Conservation (phyloP, 37 sponge, comb jelly and placozoan genomes). For the Ianthella basta region DNA sequence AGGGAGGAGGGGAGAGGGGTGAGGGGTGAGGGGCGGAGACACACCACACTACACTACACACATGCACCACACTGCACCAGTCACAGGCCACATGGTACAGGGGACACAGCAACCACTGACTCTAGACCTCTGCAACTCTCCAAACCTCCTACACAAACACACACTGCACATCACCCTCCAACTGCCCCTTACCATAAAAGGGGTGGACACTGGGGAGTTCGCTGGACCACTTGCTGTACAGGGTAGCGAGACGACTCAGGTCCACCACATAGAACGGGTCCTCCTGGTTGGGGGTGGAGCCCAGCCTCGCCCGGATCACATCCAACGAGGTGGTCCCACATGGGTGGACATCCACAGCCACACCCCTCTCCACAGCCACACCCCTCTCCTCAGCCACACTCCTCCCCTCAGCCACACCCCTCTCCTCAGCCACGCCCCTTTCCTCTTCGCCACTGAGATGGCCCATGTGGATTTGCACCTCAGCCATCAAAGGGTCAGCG, state of each 20-base stretch:
- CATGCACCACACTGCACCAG: no score
- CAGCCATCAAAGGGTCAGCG: no score
- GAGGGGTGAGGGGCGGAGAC: not conserved
- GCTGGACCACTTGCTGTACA: conserved; percentile 7
- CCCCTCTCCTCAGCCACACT: no score
- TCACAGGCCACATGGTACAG: no score
- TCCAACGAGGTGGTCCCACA: not conserved
- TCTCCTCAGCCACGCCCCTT: no score
- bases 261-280: conserved; percentile 88
- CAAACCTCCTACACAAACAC: not conserved
- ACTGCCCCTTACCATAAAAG: conserved; percentile 11
- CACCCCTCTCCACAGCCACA: no score
- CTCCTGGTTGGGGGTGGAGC: no score
- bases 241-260: conserved; percentile 50
- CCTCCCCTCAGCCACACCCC: no score
- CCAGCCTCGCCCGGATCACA: not conserved
- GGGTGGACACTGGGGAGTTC: not conserved
- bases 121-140: not conserved
- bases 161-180: not conserved
- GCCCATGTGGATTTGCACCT: no score
- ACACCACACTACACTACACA: not conserved
- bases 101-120: not conserved
- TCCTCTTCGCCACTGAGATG: conserved; percentile 15
- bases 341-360: not conserved
- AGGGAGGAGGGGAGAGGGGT: not conserved